These are phyloP conservation scores for Drosophila multiciliata DNA, from an alignment of 2,888 invertebrate species.

Conservation along the genomic window DNA sequence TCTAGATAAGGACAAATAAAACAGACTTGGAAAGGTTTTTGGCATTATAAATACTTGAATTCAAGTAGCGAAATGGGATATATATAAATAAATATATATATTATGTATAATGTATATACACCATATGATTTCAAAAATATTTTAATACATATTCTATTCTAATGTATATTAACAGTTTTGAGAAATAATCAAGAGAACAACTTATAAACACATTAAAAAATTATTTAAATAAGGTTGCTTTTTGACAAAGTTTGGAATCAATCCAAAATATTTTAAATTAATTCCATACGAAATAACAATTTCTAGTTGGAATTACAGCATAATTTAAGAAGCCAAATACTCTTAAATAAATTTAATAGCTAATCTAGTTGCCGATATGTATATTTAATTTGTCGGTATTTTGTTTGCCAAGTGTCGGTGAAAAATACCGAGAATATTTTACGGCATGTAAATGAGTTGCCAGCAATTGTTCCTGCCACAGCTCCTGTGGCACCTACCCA, in stretches of 20 bases:
- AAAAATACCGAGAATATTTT: conserved; percentile 51
- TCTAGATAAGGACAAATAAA: conserved; percentile 4
- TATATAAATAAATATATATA: neutral
- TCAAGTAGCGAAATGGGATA: neutral
- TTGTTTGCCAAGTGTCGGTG: conserved; percentile 15
- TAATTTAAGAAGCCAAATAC: neutral
- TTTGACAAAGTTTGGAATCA: neutral
- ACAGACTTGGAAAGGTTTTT: conserved; percentile 13
- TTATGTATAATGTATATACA: neutral
- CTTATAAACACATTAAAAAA: neutral
- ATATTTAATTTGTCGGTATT: conserved; percentile 12
- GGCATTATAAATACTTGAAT: neutral
- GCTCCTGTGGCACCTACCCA: neutral
- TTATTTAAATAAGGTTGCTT: neutral
- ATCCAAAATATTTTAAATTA: neutral
- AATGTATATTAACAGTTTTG: neutral
- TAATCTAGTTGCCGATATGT: neutral
- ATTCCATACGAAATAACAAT: neutral
- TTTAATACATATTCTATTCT: neutral
- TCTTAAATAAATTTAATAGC: neutral
- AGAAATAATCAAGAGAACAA: neutral
- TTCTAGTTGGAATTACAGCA: neutral
- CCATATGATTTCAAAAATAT: neutral
- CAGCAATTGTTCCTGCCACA: neutral
- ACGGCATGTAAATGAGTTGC: conserved; percentile 64